Percentiles rank a stretch among this genome's conserved stretches.
These are phyloP conservation scores for Lacanobia oleracea DNA, from an alignment of 2,888 invertebrate species.

Conservation along the genomic window DNA sequence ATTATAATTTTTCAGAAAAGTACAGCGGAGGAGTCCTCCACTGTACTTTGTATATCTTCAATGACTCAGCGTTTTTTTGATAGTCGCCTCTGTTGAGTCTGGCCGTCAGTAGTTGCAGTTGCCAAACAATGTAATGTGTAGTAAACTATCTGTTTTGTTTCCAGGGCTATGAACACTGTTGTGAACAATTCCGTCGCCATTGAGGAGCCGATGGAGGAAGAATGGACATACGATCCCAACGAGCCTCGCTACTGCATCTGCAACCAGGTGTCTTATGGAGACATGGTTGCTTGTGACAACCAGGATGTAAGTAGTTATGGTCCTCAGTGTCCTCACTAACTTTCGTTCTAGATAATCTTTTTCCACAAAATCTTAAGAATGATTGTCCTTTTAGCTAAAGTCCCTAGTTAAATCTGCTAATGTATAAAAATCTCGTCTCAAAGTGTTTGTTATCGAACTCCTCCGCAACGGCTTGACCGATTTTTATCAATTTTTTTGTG, in stretches of 20 bases:
- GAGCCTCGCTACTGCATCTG: conserved; percentile 98
- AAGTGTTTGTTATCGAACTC: no score
- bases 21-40: no score
- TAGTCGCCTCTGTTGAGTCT: no score
- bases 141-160: conserved; percentile 11
- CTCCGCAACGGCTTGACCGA: no score
- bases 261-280: conserved; percentile 99
- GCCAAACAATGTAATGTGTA: neutral
- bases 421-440: no score
- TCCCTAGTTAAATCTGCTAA: no score
- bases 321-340: neutral
- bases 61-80: no score
- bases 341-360: neutral
- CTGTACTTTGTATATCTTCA: no score
- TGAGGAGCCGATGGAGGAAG: conserved; percentile 92
- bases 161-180: conserved; percentile 87
- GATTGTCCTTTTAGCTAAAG: neutral
- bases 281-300: conserved; percentile 99
- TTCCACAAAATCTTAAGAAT: neutral
- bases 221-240: conserved; percentile 98
- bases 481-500: no score
- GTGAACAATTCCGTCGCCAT: conserved; percentile 85
- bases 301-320: conserved; percentile 94
- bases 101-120: no score
- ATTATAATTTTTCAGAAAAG: no score